phyloP scores from a whole-genome alignment of 1,140 invertebrate species.

The Leptonema lineaticorne region DNA sequence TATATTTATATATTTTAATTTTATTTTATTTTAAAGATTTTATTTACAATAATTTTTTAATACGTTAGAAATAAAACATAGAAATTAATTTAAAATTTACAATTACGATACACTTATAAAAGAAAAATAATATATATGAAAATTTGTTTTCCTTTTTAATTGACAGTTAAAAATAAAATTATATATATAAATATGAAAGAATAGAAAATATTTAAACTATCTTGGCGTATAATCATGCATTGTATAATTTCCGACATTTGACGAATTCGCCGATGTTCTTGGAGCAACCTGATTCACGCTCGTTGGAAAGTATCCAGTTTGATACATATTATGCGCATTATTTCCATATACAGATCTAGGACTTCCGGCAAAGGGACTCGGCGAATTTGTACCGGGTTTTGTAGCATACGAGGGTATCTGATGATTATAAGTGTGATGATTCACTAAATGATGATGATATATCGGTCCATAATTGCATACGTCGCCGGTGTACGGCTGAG shows the following conservation, averaged over 20 bases:
- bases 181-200: too few relatives aligned
- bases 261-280: constrained; percentile 1
- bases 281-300: constrained; percentile 3
- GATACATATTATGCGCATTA: not conserved
- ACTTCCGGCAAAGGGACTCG: constrained; percentile 8
- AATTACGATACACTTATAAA: too few relatives aligned
- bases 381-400: not conserved
- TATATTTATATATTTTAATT: too few relatives aligned
- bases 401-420: constrained; percentile 14
- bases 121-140: too few relatives aligned
- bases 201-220: constrained; percentile 22
- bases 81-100: too few relatives aligned
- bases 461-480: constrained; percentile 35
- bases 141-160: too few relatives aligned
- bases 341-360: constrained; percentile 17
- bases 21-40: too few relatives aligned
- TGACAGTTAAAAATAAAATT: too few relatives aligned
- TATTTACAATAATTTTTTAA: too few relatives aligned
- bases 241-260: constrained; percentile 12
- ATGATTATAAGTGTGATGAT: constrained; percentile 19
- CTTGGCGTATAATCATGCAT: constrained; percentile 36
- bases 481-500: constrained; percentile 35
- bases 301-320: constrained; percentile 14
- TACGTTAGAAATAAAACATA: too few relatives aligned
- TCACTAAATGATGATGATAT: constrained; percentile 31